Percentiles rank a stretch among this genome's conserved stretches.
phyloP scores from a whole-genome alignment of 2,888 invertebrate species.

The Polydrusus cervinus region DNA sequence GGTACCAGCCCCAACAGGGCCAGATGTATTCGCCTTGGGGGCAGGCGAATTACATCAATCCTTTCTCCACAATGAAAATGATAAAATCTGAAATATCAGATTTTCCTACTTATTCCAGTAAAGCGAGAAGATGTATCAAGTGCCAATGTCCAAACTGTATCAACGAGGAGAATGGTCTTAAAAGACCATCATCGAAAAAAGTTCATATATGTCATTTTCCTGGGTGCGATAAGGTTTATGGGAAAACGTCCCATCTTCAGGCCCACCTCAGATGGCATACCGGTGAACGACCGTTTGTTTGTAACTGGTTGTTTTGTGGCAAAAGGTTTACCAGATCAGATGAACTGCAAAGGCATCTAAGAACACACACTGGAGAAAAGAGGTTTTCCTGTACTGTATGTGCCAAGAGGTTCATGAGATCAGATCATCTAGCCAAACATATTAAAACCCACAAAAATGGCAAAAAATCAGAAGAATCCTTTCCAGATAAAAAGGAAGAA shows the following conservation, averaged over 20 bases:
- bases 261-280: conserved; percentile 86
- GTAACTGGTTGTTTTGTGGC: conserved; percentile 91
- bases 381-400: conserved; percentile 91
- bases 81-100: conserved; percentile 70
- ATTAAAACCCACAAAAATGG: conserved; percentile 88
- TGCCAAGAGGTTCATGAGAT: conserved; percentile 92
- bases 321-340: conserved; percentile 94
- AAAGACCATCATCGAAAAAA: conserved; percentile 86
- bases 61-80: conserved; percentile 66
- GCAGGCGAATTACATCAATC: conserved; percentile 70
- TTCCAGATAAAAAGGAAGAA: conserved; percentile 33
- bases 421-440: conserved; percentile 95
- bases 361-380: conserved; percentile 94
- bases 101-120: conserved; percentile 66
- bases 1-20: conserved; percentile 73
- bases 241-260: conserved; percentile 91
- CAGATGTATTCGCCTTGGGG: conserved; percentile 72
- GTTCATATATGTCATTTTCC: conserved; percentile 91
- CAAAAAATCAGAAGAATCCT: conserved; percentile 66
- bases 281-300: conserved; percentile 92
- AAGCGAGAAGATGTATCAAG: conserved; percentile 82
- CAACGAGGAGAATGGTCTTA: conserved; percentile 85
- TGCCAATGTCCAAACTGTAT: conserved; percentile 89
- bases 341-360: conserved; percentile 89
- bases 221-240: conserved; percentile 91